A percentile compares a stretch with the other conserved stretches of the same genome.
phyloP scores from a whole-genome alignment of 37 sponge, comb jelly and placozoan genomes.

The Tethya wilhelma region DNA sequence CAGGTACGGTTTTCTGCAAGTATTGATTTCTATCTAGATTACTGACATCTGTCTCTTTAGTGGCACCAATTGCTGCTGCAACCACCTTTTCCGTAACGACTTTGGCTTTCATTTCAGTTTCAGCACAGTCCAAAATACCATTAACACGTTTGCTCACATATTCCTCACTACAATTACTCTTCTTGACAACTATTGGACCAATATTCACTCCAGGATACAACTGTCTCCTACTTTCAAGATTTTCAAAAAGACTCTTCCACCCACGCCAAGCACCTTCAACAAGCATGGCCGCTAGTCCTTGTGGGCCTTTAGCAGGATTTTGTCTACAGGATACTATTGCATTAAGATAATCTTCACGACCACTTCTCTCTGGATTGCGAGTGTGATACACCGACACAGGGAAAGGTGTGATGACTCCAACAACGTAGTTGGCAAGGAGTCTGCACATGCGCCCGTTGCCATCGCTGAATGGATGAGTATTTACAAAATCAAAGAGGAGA shows the following conservation, averaged over 20 bases:
- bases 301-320: constrained; percentile 13
- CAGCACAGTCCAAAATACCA: too few species aligned
- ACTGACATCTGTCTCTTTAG: too few species aligned
- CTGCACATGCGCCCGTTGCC: constrained; percentile 76
- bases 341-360: constrained; percentile 39
- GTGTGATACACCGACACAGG: constrained; percentile 35
- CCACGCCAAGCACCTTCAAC: constrained; percentile 35
- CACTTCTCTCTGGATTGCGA: constrained; percentile 1
- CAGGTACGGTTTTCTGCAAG: too few species aligned
- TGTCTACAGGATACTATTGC: constrained; percentile 59
- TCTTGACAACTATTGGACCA: constrained; percentile 10
- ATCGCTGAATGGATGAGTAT: constrained; percentile 69
- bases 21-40: too few species aligned
- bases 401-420: constrained; percentile 58
- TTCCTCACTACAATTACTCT: too few species aligned
- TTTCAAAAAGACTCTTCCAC: constrained; percentile 34
- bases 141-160: too few species aligned
- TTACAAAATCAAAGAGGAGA: constrained; percentile 57
- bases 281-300: constrained; percentile 43
- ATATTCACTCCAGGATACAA: background rate
- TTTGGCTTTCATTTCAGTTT: too few species aligned
- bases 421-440: constrained; percentile 53
- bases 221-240: background rate
- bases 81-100: too few species aligned
- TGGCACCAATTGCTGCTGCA: too few species aligned